phyloP scores from a whole-genome alignment of 2,113 vertebrate species.

The Macrotis lagotis region DNA sequence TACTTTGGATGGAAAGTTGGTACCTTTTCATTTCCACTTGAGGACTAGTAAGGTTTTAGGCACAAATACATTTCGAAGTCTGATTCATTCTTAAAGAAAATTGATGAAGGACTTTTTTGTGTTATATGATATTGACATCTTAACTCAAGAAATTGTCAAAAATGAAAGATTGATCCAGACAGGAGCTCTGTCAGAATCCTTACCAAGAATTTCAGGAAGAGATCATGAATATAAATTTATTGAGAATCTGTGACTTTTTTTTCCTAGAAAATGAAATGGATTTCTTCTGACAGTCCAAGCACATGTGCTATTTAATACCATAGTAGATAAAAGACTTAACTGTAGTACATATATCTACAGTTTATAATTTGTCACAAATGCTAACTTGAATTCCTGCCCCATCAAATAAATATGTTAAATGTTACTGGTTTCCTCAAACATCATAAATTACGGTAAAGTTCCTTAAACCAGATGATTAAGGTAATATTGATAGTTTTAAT shows the following conservation, averaged over 20 bases:
- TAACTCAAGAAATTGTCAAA: conserved; percentile 53
- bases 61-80: conserved; percentile 66
- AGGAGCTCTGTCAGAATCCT: conserved; percentile 51
- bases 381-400: conserved; percentile 70
- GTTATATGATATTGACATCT: conserved; percentile 55
- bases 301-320: conserved; percentile 15
- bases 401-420: conserved; percentile 69
- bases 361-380: conserved; percentile 59
- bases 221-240: conserved; percentile 44
- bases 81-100: conserved; percentile 39
- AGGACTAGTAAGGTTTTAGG: conserved; percentile 58
- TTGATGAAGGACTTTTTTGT: conserved; percentile 19
- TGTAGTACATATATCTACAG: conserved; percentile 50
- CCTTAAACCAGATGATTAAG: conserved; percentile 42
- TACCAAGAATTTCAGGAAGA: conserved; percentile 61
- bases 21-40: conserved; percentile 68
- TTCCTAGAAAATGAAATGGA: conserved; percentile 56
- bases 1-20: conserved; percentile 40
- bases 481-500: conserved; percentile 67
- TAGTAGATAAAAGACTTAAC: conserved; percentile 47
- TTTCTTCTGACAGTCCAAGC: conserved; percentile 53
- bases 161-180: conserved; percentile 12
- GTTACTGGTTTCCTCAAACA: conserved; percentile 64
- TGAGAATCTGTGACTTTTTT: conserved; percentile 56
- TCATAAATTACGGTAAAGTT: conserved; percentile 56